Evolutionary conservation across 2,888 invertebrate genomes (phyloP).

Genomic region (Pelosia muscerda): DNA sequence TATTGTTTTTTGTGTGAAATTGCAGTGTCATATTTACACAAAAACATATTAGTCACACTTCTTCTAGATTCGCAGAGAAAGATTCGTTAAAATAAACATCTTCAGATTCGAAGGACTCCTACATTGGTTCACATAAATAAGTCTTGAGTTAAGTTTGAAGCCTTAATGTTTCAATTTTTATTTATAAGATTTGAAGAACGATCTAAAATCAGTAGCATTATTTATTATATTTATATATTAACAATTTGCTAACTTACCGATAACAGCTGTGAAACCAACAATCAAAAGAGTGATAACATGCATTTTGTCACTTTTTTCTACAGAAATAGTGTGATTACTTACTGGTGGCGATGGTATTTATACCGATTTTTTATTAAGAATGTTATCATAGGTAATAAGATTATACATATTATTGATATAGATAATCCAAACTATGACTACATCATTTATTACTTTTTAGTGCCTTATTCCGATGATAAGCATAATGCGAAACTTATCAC

Average conservation of each 20-base stretch:
- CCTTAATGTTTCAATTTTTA: too few relatives aligned
- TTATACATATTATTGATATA: slow-evolving; percentile 11
- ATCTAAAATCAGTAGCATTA: not conserved
- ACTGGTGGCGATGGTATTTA: not conserved
- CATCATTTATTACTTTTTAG: slow-evolving; percentile 1
- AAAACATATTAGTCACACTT: not conserved
- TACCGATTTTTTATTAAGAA: slow-evolving; percentile 9
- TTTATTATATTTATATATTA: not conserved
- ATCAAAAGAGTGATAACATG: not conserved
- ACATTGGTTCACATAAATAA: not conserved
- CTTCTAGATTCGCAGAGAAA: not conserved
- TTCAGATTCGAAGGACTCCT: too few relatives aligned
- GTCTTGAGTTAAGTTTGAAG: not conserved
- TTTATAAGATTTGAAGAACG: not conserved
- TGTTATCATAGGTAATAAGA: slow-evolving; percentile 10
- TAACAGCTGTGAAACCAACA: slow-evolving; percentile 9
- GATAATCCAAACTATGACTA: slow-evolving; percentile 3
- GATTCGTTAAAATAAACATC: too few relatives aligned
- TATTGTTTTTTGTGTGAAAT: too few relatives aligned
- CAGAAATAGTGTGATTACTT: not conserved
- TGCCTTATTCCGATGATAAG: not conserved
- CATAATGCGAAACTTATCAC: not conserved
- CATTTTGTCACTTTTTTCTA: slow-evolving; percentile 9
- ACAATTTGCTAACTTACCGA: slow-evolving; percentile 1
- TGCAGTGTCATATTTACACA: not conserved